Base-by-base conservation (phyloP, 2,797 vertebrate genomes). In the Squalus acanthias region DNA sequence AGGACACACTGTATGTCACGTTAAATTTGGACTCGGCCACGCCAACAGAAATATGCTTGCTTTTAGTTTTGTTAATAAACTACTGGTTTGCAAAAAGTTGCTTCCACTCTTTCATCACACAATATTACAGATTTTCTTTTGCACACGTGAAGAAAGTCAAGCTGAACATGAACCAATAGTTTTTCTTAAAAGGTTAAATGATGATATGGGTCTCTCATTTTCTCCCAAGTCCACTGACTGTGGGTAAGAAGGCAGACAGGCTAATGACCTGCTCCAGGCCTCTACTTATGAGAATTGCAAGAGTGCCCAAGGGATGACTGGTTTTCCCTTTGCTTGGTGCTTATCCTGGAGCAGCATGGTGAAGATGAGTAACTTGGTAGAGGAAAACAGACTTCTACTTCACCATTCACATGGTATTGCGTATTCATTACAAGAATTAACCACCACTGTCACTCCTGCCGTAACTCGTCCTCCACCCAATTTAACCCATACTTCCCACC, bases 31-130 rank as follows among this genome's bases (percentile, higher is more conserved):
- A 24, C n/a, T 69, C n/a, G 4, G 91, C 39, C 20, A 24, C 15
- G n/a, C n/a, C 91, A 93, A 46, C 17, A 69, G 20, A 39, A 93
- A 46, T 93, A 46, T 39, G 63, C 20, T 93, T 67, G n/a, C 33
- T 67, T 93, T 24, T 46, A 67, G n/a, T 93, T 93, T 93, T 93
- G n/a, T 63, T 91, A 29, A 69, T 69, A 93, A 93, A 93, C n/a
- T 69, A 24, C 20, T 93, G n/a, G 39, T 69, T 69, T 69, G n/a
- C n/a, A 69, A 93, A 69, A 93, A 1, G 17, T 22, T 93, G 63
- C n/a, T 39, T 93, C 3, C 63, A 46, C 65, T 92, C 33, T n/a
- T 92, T 67, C 33, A 89, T 53, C 85, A 82, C 79, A 12, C 6
- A 39, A 20, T 93, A 67, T 63, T 29, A n/a, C 53, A 89, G 4